Percentiles rank a stretch among this genome's conserved stretches.
These are phyloP conservation scores for Oophaga sylvatica DNA, from an alignment of 2,797 vertebrate species.

Conservation along the genomic window DNA sequence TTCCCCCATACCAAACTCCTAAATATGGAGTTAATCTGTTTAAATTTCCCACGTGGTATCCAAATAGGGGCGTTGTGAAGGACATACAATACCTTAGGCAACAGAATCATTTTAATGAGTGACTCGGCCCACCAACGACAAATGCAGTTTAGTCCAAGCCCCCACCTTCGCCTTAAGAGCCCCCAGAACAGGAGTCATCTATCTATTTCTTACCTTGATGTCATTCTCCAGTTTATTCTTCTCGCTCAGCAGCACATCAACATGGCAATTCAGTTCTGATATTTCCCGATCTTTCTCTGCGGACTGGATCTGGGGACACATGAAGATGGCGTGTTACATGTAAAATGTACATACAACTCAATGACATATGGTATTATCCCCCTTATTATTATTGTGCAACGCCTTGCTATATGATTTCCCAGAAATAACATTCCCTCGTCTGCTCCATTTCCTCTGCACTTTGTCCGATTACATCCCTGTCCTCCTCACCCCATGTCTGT, in stretches of 20 bases:
- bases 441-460: slow-evolving; percentile 4
- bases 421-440: background rate
- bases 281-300: slow-evolving; percentile 90
- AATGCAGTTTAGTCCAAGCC: too few relatives aligned
- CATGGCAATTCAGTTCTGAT: slow-evolving; percentile 83
- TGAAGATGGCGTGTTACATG: background rate
- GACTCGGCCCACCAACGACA: too few relatives aligned
- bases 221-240: slow-evolving; percentile 73
- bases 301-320: slow-evolving; percentile 82
- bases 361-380: background rate
- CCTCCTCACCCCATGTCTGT: background rate
- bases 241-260: slow-evolving; percentile 80
- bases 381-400: background rate
- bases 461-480: slow-evolving; percentile 19
- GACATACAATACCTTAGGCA: too few relatives aligned
- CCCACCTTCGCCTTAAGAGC: too few relatives aligned
- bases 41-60: too few relatives aligned
- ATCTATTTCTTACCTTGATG: slow-evolving; percentile 32
- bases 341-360: background rate
- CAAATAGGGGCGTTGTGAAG: too few relatives aligned
- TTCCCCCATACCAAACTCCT: too few relatives aligned
- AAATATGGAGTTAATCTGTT: too few relatives aligned
- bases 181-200: too few relatives aligned
- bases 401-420: background rate
- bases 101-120: too few relatives aligned